Evolutionary conservation across 2,888 invertebrate genomes (phyloP), one percentile per base, ranked within the genome.

Genomic region (Protula sp.): DNA sequence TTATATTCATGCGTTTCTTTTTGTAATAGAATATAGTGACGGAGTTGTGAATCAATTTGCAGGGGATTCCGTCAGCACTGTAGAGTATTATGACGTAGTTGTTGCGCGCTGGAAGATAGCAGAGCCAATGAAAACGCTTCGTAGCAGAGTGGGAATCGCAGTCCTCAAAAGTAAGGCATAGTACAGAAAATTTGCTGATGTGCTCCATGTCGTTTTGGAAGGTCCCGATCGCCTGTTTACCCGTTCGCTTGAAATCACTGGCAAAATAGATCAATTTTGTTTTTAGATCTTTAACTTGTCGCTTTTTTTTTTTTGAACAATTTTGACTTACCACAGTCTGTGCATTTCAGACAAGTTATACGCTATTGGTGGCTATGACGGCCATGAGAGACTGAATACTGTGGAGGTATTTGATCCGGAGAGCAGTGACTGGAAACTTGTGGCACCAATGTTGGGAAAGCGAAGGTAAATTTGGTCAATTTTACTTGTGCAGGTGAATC

Each of bases 281-380:
- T n/a, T n/a, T n/a, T n/a, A n/a, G n/a, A n/a, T n/a, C n/a, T n/a
- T n/a, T n/a, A n/a, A n/a, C n/a, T n/a, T 9, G 45, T 38, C 45
- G n/a, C 19, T 3, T n/a, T 14, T 3, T 22, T 52, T n/a, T n/a
- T n/a, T n/a, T n/a, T n/a, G n/a, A n/a, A n/a, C n/a, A n/a, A n/a
- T n/a, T n/a, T n/a, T n/a, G n/a, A n/a, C n/a, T n/a, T n/a, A n/a
- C n/a, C n/a, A n/a, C n/a, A n/a, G n/a, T n/a, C n/a, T n/a, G n/a
- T n/a, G n/a, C n/a, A n/a, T 28, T 67, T 2, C 65, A 79, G 79
- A 77, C 26, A 65, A 66, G 54, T 66, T 80, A 57, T 80, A 82
- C 70, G 92, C 91, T 1, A 89, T 92, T 74, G 85, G 85, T 5
- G 92, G 92, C 0, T 92, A 91, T 75, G 91, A 92, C 79, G 92